Evolutionary conservation across 2,113 vertebrate genomes (phyloP).

Genomic region (Peromyscus californicus): DNA sequence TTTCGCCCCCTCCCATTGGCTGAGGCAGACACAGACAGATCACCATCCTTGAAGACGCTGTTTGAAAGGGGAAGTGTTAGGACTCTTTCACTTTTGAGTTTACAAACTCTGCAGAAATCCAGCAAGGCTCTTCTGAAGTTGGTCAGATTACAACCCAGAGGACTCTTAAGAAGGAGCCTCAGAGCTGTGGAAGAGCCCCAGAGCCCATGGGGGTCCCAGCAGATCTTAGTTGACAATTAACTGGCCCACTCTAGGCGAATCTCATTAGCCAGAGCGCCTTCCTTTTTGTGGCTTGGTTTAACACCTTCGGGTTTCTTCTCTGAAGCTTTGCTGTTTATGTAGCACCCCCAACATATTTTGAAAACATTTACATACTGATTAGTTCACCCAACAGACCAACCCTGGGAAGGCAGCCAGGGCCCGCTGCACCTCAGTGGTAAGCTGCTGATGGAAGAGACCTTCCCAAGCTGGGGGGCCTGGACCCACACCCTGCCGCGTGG

Average conservation of each 20-base stretch:
- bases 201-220: background rate
- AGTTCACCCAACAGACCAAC: constrained; percentile 75
- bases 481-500: background rate
- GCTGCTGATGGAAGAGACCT: constrained; percentile 37
- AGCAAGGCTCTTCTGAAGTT: constrained; percentile 36
- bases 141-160: constrained; percentile 25
- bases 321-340: constrained; percentile 75
- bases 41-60: background rate
- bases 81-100: constrained; percentile 35
- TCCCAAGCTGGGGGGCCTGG: background rate
- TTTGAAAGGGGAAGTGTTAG: constrained; percentile 30
- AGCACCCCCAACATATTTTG: constrained; percentile 74
- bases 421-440: constrained; percentile 60
- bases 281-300: constrained; percentile 47
- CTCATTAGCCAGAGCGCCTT: constrained; percentile 28
- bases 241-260: background rate
- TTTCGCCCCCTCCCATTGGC: background rate
- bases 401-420: constrained; percentile 79
- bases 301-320: constrained; percentile 68
- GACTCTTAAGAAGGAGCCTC: background rate
- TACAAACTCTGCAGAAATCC: constrained; percentile 15
- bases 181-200: background rate
- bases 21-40: background rate
- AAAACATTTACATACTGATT: constrained; percentile 80
- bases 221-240: constrained; percentile 16